Evolutionary conservation across 1,140 invertebrate genomes (phyloP), one percentile per base, ranked within the genome.

Genomic region (Streblospio benedicti): DNA sequence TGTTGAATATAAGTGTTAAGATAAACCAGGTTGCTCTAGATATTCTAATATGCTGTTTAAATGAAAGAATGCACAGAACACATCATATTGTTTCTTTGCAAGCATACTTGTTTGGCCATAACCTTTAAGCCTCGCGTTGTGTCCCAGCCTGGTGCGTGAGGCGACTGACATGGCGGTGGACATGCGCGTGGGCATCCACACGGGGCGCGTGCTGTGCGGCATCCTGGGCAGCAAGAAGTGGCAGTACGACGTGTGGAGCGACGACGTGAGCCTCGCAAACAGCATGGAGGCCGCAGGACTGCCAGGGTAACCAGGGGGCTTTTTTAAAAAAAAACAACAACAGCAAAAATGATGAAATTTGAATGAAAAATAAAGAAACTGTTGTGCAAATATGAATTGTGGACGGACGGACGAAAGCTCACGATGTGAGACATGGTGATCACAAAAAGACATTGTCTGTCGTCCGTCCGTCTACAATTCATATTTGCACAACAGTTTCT

Each of bases 161-260:
- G 88, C 91, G 60, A 92, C 90, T 80, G 86, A 86, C 14, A 89
- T 92, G 32, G 90, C 92, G 14, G 61, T 65, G 88, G 16, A 43
- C 77, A 93, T 94, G 91, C 80, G 91, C 64, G 90, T 93, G 5
- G 91, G 93, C 25, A 92, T 96, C 58, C 91, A 97, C 75, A 91
- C 91, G 0, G 93, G 93, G 0, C 87, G 88, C 1, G 92, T 95
- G 32, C 81, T 94, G 53, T 95, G 91, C 73, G 93, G 92, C 1
- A 91, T 97, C 20, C 80, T 96, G 20, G 92, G 92, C 4, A 82
- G 94, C 2, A 79, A 86, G n/a, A 93, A 89, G 77, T 97, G 93
- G 92, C 91, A 96, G 77, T 97, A 96, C 78, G 94, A 97, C 75
- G 91, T 95, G 6, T 96, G 91, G 90, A 91, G 88, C 68, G 93